Evolutionary conservation across 2,797 vertebrate species (phyloP).

Genomic region (Melanotaenia pygmaea): DNA sequence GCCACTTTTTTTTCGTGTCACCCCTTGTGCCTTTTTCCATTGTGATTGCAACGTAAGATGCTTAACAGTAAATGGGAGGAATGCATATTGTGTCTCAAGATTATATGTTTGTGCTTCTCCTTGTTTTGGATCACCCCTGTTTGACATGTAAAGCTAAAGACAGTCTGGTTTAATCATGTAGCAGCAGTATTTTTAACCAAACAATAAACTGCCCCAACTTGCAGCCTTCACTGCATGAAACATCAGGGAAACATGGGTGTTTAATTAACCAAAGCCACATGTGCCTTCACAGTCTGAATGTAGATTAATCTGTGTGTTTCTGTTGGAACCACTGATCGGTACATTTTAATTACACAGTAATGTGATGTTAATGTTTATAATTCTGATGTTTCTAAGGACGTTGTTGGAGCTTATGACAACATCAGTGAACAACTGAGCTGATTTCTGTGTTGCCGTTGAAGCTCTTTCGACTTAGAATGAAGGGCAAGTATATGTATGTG

Average conservation of each 20-base stretch:
- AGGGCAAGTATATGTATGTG: constrained; percentile 45
- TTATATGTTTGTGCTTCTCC: constrained; percentile 12
- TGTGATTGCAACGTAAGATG: constrained; percentile 47
- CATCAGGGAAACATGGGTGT: constrained; percentile 28
- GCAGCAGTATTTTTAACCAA: constrained; percentile 14
- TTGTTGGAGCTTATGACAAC: constrained; percentile 22
- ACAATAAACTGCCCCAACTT: constrained; percentile 8
- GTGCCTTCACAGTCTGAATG: constrained; percentile 58
- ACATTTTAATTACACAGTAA: constrained; percentile 56
- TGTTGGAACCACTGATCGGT: constrained; percentile 63
- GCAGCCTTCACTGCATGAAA: constrained; percentile 18
- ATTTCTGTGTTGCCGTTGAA: constrained; percentile 37
- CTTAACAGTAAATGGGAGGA: constrained; percentile 23
- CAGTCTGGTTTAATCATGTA: background rate
- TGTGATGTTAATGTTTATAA: constrained; percentile 25
- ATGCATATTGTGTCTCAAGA: constrained; percentile 52
- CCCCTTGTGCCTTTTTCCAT: constrained; percentile 40
- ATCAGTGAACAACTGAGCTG: constrained; percentile 48
- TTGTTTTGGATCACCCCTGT: constrained; percentile 26
- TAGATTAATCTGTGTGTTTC: constrained; percentile 33
- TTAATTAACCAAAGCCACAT: constrained; percentile 58
- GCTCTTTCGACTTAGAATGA: constrained; percentile 28
- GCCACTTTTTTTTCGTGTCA: constrained; percentile 1
- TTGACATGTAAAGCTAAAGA: constrained; percentile 23
- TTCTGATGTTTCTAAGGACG: constrained; percentile 40